A percentile compares a stretch with the other conserved stretches of the same genome.
Evolutionary conservation across 2,113 vertebrate species (phyloP).

Genomic region (Antigone vipio): DNA sequence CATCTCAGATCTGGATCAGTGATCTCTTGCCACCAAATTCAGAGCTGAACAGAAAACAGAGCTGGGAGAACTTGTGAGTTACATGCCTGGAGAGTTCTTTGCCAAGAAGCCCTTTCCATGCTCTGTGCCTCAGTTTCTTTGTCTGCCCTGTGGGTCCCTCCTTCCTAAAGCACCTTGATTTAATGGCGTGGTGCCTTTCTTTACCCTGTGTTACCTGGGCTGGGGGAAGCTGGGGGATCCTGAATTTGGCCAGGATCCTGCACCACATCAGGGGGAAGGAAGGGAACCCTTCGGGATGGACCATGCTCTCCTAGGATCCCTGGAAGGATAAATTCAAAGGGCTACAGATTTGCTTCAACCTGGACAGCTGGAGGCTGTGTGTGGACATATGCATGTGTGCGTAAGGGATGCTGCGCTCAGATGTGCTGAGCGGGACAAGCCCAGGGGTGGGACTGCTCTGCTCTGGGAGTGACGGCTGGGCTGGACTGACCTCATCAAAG

Average conservation of each 20-base stretch:
- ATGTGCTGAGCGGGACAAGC: rapidly evolving
- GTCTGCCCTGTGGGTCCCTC: background rate
- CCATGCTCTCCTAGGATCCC: background rate
- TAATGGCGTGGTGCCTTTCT: background rate
- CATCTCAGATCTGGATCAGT: background rate
- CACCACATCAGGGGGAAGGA: background rate
- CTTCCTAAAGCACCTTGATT: background rate
- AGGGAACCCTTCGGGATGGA: background rate
- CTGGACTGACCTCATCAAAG: slow-evolving; percentile 87
- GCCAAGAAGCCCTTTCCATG: background rate
- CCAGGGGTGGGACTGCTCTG: rapidly evolving
- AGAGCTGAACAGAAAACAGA: background rate
- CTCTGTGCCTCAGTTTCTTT: background rate
- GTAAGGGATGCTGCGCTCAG: background rate
- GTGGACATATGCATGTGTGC: rapidly evolving
- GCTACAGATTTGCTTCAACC: background rate
- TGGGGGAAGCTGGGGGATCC: background rate
- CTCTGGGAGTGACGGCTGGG: rapidly evolving
- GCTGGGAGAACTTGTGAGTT: background rate
- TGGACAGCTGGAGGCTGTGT: background rate
- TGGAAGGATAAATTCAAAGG: background rate
- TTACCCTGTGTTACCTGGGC: background rate
- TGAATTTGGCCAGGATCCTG: background rate
- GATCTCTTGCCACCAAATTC: background rate
- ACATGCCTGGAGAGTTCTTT: background rate